phyloP scores from a whole-genome alignment of 2,888 invertebrate species.

The Latrodectus elegans region DNA sequence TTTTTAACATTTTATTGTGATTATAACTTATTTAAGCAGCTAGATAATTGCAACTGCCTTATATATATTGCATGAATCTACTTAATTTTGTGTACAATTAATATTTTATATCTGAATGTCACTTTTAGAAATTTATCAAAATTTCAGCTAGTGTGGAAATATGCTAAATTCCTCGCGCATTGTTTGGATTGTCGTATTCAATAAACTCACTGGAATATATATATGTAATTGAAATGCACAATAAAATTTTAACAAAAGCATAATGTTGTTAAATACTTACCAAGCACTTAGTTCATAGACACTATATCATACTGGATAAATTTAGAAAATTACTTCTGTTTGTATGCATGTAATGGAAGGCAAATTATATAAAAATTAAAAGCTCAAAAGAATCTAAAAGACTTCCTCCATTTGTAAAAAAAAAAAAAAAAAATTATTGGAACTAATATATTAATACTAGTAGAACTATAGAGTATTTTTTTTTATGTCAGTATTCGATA shows the following conservation, averaged over 20 bases:
- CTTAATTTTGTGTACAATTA: neutral
- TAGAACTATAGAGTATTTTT: too few relatives aligned
- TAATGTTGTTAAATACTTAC: too few relatives aligned
- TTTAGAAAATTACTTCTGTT: too few relatives aligned
- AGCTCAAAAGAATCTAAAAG: too few relatives aligned
- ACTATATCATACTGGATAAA: too few relatives aligned
- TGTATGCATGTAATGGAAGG: too few relatives aligned
- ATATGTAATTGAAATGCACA: conserved; percentile 36
- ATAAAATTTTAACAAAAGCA: conserved; percentile 24
- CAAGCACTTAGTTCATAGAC: too few relatives aligned
- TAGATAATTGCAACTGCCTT: neutral
- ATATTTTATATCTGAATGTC: neutral
- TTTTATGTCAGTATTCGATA: too few relatives aligned
- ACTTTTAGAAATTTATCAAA: neutral
- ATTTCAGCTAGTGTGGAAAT: neutral
- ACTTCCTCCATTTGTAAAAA: too few relatives aligned
- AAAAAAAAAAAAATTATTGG: too few relatives aligned
- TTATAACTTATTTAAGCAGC: neutral
- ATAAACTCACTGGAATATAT: neutral
- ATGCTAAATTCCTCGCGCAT: neutral
- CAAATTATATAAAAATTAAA: too few relatives aligned
- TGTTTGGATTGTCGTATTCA: neutral
- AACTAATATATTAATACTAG: too few relatives aligned
- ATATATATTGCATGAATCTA: neutral
- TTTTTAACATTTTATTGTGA: neutral